Evolutionary conservation across 1,140 invertebrate genomes (phyloP), one percentile per base, ranked within the genome.

Genomic region (Apocrypta bakeri): DNA sequence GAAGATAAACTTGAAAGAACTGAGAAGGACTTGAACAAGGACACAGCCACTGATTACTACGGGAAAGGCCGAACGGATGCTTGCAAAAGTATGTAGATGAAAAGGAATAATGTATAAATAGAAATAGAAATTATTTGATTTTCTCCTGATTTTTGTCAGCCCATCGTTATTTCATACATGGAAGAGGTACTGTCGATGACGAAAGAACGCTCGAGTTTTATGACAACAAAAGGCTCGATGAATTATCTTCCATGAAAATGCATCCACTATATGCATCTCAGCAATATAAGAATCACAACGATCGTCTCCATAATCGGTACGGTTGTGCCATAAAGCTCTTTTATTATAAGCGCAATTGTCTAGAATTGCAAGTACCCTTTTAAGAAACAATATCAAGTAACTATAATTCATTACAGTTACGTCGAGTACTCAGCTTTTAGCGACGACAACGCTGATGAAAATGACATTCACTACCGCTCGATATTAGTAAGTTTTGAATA

Each of bases 171-270:
- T 90, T 89, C 63, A 89, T 92, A 0, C 89, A 92, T 61, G 91
- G 91, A 9, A 91, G 91, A 14, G 87, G 89, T 64, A 90, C 90
- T 3, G 89, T 94, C 11, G 94, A 95, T 83, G 93, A 91, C 17
- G 92, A 94, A 37, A 92, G 95, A 78, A 93, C 91, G 0, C 90
- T 98, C 85, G 92, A 95, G 79, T 97, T 96, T 91, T 96, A 95
- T 86, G 90, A 94, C 79, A 91, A 94, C 64, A 93, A 94, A 1
- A 92, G 96, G 25, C 89, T 94, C 8, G 96, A 97, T 89, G 94
- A 95, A 82, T 91, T 97, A 29, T 88, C 90, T 1, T 93, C 93
- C 83, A 90, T 96, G 0, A 92, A 94, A 75, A 93, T 95, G 86
- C 93, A 94, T 21, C 90, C 92, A 0, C 86, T 92, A 3, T 92